Conservation (phyloP, 2,113 vertebrate genomes). For the Azemiops feae region DNA sequence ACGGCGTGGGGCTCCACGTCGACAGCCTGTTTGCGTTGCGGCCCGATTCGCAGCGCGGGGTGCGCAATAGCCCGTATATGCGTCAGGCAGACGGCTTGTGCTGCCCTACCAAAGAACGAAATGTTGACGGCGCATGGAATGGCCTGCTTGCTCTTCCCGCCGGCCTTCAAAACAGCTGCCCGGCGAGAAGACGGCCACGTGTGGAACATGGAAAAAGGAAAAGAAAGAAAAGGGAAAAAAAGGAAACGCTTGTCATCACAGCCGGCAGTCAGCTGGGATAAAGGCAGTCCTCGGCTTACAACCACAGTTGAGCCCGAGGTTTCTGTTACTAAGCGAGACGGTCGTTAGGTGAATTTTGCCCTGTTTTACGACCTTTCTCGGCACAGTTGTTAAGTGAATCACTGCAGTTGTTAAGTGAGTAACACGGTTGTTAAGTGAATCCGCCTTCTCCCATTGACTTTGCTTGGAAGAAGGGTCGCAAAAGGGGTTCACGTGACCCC, state of each 20-base stretch:
- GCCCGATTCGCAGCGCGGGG: conserved; percentile 83
- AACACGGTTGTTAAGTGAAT: too few species aligned
- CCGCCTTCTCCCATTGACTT: too few species aligned
- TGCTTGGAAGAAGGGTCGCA: too few species aligned
- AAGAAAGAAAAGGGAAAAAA: not conserved
- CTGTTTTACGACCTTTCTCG: accelerated
- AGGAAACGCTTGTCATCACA: conserved; percentile 37
- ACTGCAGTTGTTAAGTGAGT: too few species aligned
- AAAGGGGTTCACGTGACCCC: too few species aligned
- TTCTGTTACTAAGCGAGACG: too few species aligned
- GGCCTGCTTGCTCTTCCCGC: conserved; percentile 29
- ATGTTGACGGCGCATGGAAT: conserved; percentile 35
- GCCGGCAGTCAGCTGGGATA: not conserved
- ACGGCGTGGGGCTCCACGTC: conserved; percentile 86
- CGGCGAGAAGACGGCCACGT: not conserved
- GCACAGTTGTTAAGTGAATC: too few species aligned
- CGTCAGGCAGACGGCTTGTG: conserved; percentile 60
- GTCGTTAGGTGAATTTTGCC: too few species aligned
- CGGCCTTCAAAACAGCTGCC: conserved; percentile 24
- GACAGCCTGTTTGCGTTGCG: conserved; percentile 76
- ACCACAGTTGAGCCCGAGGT: too few species aligned
- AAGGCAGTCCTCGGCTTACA: too few species aligned
- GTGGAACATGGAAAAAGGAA: too few species aligned
- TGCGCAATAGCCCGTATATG: conserved; percentile 56
- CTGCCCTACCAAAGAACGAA: conserved; percentile 45